These are phyloP conservation scores for Tapera naevia DNA, from an alignment of 2,797 vertebrate genomes.

Conservation along the genomic window DNA sequence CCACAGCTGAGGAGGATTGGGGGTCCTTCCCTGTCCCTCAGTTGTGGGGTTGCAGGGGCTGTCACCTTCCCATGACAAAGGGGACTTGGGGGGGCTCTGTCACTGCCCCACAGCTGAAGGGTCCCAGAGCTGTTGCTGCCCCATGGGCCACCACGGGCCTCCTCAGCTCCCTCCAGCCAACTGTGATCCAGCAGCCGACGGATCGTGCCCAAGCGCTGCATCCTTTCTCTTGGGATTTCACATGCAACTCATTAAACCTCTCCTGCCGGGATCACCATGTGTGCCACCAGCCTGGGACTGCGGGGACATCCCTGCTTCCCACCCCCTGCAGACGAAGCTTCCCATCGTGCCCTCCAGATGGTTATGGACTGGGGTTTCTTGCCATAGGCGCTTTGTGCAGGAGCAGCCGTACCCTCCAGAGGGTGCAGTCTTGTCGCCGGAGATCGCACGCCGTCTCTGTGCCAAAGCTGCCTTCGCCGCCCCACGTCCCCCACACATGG, in stretches of 20 bases:
- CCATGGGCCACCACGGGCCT: background rate
- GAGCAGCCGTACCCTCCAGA: constrained; percentile 39
- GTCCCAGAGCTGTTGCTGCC: too few species aligned
- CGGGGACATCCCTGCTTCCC: background rate
- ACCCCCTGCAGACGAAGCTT: background rate
- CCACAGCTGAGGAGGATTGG: background rate
- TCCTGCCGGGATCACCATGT: fast-evolving
- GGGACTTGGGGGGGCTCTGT: too few species aligned
- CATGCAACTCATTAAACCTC: fast-evolving
- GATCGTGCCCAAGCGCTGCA: fast-evolving
- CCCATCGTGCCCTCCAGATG: fast-evolving
- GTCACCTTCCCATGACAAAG: background rate
- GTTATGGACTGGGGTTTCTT: fast-evolving
- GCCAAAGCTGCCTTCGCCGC: background rate
- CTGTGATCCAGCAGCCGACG: fast-evolving
- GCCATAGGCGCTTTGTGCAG: fast-evolving
- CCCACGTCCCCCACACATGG: background rate
- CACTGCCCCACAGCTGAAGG: too few species aligned
- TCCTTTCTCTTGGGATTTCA: background rate
- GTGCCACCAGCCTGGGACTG: fast-evolving
- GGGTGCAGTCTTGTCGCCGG: constrained; percentile 11
- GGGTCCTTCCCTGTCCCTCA: too few species aligned
- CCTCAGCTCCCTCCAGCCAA: fast-evolving
- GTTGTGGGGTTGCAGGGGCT: too few species aligned
- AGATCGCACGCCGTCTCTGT: background rate